These are phyloP conservation scores for Lepus europaeus DNA, from an alignment of 2,113 vertebrate genomes.

Conservation along the genomic window DNA sequence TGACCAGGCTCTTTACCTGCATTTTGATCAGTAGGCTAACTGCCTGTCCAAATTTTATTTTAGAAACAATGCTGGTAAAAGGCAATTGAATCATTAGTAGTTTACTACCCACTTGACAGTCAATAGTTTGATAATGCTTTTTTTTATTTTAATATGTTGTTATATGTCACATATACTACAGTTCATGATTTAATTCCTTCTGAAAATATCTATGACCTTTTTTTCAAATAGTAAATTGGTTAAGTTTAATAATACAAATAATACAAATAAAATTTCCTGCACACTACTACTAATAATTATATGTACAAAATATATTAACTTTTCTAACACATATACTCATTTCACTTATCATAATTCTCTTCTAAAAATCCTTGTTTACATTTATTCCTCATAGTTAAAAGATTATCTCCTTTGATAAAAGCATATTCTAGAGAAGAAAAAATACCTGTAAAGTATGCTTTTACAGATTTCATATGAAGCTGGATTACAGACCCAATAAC, in stretches of 20 bases:
- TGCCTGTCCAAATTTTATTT: not conserved
- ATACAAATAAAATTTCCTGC: not conserved
- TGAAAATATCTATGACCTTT: conserved; percentile 14
- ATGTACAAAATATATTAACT: not conserved
- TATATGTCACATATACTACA: not conserved
- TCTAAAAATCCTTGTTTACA: not conserved
- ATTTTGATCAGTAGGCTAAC: too few relatives aligned
- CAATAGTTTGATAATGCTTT: not conserved
- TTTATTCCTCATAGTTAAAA: conserved; percentile 47
- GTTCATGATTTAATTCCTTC: conserved; percentile 13
- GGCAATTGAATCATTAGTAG: not conserved
- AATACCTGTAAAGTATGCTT: not conserved
- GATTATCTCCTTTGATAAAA: not conserved
- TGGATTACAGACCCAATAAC: not conserved
- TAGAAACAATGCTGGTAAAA: not conserved
- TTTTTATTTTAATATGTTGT: conserved; percentile 21
- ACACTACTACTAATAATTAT: not conserved
- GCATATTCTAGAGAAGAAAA: not conserved
- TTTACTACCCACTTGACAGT: not conserved
- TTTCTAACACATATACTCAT: not conserved
- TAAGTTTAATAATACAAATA: conserved; percentile 29
- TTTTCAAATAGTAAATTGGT: not conserved
- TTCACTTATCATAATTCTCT: conserved; percentile 4
- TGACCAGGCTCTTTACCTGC: too few relatives aligned
- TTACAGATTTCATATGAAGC: not conserved